A percentile compares a stretch with the other conserved stretches of the same genome.
Evolutionary conservation across 2,797 vertebrate genomes (phyloP).

Genomic region (Helicolenus hilgendorfi): DNA sequence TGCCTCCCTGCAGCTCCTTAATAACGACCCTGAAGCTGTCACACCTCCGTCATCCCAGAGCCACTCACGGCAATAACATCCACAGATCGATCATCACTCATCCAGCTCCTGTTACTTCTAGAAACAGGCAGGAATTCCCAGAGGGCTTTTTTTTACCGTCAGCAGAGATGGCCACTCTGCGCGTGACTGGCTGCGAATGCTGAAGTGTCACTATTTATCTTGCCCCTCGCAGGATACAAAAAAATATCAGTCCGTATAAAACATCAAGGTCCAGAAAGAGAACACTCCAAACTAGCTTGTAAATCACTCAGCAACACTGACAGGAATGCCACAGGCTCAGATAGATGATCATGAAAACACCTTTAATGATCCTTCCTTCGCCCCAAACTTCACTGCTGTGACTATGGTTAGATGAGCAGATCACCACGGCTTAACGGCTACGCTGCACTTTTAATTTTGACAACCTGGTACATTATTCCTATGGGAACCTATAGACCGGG

Average conservation of each 20-base stretch:
- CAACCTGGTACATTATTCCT: neutral
- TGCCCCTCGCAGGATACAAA: slow-evolving; percentile 22
- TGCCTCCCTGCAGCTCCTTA: slow-evolving; percentile 26
- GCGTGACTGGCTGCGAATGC: slow-evolving; percentile 31
- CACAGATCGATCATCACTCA: slow-evolving; percentile 62
- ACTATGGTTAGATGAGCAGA: neutral
- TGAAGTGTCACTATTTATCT: slow-evolving; percentile 64
- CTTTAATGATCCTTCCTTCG: neutral
- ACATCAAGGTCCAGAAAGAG: slow-evolving; percentile 39
- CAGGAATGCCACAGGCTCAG: neutral
- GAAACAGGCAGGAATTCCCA: slow-evolving; percentile 54
- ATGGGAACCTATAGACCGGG: neutral
- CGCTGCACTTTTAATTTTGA: neutral
- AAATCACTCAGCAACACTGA: slow-evolving; percentile 26
- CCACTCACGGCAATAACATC: slow-evolving; percentile 50
- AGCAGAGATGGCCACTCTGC: neutral
- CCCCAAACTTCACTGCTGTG: neutral
- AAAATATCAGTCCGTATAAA: slow-evolving; percentile 42
- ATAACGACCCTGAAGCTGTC: slow-evolving; percentile 48
- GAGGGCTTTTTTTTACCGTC: slow-evolving; percentile 46
- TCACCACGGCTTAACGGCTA: neutral
- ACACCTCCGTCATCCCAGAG: slow-evolving; percentile 14
- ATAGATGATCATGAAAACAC: neutral
- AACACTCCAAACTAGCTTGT: slow-evolving; percentile 36
- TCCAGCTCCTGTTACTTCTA: slow-evolving; percentile 21